Evolutionary conservation across 2,888 invertebrate species (phyloP).

Genomic region (Agrochola macilenta): DNA sequence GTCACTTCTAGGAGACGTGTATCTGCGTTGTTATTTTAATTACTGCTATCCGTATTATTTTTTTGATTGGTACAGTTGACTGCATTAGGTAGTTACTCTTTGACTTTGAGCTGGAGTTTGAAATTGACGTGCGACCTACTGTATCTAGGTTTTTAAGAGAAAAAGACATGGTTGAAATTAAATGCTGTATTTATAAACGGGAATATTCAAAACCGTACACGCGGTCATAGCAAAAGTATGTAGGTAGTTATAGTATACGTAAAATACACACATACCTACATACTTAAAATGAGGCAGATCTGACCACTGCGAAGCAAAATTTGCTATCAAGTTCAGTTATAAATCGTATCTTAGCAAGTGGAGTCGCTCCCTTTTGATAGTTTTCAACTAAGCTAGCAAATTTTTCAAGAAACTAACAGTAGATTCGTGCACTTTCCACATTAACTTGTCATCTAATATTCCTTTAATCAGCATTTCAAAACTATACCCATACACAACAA

Average conservation of each 20-base stretch:
- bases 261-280: too few relatives aligned
- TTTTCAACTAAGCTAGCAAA: not conserved
- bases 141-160: not conserved
- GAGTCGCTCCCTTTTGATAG: not conserved
- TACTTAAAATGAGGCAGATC: not conserved
- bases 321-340: not conserved
- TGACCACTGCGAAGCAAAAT: not conserved
- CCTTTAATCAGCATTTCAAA: not conserved
- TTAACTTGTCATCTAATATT: too few relatives aligned
- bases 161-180: not conserved
- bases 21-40: slow-evolving; percentile 6
- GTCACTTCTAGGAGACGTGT: slow-evolving; percentile 4
- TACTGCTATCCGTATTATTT: not conserved
- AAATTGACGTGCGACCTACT: not conserved
- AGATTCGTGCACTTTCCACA: not conserved
- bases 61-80: not conserved
- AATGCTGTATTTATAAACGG: not conserved
- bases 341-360: not conserved
- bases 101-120: not conserved
- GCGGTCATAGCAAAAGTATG: not conserved
- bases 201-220: not conserved
- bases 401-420: not conserved
- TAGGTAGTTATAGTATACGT: not conserved
- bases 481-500: not conserved
- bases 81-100: not conserved